phyloP scores from a whole-genome alignment of 2,797 vertebrate species.

The Buphagus erythrorhynchus region DNA sequence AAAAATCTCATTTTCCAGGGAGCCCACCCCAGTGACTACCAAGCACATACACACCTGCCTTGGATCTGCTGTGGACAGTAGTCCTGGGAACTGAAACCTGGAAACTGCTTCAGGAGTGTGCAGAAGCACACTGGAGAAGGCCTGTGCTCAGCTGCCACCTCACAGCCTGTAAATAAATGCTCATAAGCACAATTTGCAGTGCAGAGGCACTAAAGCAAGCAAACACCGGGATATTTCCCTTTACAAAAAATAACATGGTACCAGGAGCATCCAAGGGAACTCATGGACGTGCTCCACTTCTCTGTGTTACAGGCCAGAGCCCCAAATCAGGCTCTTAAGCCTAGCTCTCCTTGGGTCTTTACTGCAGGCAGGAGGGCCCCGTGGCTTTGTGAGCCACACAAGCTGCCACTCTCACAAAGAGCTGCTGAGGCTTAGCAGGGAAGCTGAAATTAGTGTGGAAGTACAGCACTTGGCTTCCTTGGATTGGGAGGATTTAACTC shows the following conservation, averaged over 20 bases:
- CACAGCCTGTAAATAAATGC: rapidly evolving
- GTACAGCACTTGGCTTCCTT: not conserved
- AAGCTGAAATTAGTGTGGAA: constrained; percentile 43
- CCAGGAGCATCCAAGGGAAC: not conserved
- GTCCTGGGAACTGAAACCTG: not conserved
- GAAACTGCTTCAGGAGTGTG: not conserved
- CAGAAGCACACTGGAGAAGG: not conserved
- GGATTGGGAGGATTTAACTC: not conserved
- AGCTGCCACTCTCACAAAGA: constrained; percentile 7
- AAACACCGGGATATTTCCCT: not conserved
- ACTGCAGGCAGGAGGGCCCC: not conserved
- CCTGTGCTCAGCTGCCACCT: not conserved
- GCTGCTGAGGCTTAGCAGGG: not conserved
- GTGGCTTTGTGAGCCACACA: constrained; percentile 38
- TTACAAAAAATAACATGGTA: not conserved
- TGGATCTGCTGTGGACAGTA: rapidly evolving
- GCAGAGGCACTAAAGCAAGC: not conserved
- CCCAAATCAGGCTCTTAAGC: not conserved
- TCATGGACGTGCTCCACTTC: rapidly evolving
- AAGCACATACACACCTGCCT: rapidly evolving
- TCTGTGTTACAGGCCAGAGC: not conserved
- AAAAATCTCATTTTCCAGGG: not conserved
- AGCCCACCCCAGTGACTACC: not conserved
- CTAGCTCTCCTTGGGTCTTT: not conserved
- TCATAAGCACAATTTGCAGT: not conserved